A percentile compares a stretch with the other conserved stretches of the same genome.
These are phyloP conservation scores for Colossoma macropomum DNA, from an alignment of 2,113 vertebrate genomes.

Conservation along the genomic window DNA sequence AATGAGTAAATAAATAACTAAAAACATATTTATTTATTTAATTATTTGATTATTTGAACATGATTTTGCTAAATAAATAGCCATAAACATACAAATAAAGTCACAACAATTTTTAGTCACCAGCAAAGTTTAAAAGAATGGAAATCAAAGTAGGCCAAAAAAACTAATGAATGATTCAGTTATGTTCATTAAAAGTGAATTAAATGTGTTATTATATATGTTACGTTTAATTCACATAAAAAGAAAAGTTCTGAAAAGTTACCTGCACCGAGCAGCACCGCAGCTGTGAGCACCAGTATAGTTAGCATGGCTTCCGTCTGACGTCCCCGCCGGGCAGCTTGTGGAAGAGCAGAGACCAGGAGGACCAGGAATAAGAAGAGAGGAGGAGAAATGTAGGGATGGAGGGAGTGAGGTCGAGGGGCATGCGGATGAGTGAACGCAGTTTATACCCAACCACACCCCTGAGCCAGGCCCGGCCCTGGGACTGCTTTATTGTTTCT, in stretches of 20 bases:
- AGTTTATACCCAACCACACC: slow-evolving; percentile 81
- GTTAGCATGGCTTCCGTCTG: slow-evolving; percentile 73
- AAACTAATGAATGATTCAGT: no score
- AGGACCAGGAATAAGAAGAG: slow-evolving; percentile 43
- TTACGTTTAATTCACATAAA: no score
- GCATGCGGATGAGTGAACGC: slow-evolving; percentile 67
- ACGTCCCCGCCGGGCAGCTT: slow-evolving; percentile 41
- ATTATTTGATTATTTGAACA: no score
- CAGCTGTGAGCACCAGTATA: slow-evolving; percentile 72
- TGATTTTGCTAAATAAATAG: no score
- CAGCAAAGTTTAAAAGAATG: no score
- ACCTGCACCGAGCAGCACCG: slow-evolving; percentile 76
- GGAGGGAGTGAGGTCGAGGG: slow-evolving; percentile 61
- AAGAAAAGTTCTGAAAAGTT: slow-evolving; percentile 46
- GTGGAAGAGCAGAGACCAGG: slow-evolving; percentile 30
- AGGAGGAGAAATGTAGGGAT: slow-evolving; percentile 51
- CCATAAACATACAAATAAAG: no score
- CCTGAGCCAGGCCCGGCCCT: slow-evolving; percentile 58
- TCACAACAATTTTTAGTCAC: no score
- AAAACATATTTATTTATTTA: no score
- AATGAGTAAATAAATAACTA: no score
- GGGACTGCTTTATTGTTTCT: slow-evolving; percentile 33
- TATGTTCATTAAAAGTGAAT: no score
- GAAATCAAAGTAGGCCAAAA: no score
- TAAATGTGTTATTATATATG: no score